Evolutionary conservation across 2,113 vertebrate species (phyloP).

Genomic region (Hoplias malabaricus): DNA sequence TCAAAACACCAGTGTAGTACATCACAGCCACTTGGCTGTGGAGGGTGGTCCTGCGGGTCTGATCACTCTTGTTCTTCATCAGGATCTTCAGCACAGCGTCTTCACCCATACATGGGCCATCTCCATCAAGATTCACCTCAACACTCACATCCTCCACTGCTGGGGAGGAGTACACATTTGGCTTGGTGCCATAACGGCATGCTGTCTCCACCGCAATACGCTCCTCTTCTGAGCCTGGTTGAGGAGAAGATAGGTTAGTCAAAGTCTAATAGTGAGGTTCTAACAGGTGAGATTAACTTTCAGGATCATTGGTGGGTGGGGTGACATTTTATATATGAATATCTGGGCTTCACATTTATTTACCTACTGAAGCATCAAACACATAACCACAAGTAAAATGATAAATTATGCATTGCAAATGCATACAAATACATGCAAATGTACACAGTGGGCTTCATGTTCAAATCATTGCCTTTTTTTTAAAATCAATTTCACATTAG

Average conservation of each 20-base stretch:
- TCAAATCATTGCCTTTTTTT: too few species aligned
- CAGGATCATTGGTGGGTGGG: not conserved
- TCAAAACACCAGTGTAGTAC: conserved; percentile 83
- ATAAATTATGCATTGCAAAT: too few species aligned
- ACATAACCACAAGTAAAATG: too few species aligned
- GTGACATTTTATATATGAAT: too few species aligned
- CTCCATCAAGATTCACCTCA: conserved; percentile 71
- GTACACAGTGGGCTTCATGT: too few species aligned
- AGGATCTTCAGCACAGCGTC: conserved; percentile 70
- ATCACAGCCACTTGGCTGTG: conserved; percentile 76
- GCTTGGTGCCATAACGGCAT: conserved; percentile 78
- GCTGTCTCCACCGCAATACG: conserved; percentile 84
- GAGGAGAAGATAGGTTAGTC: not conserved
- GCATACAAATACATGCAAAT: too few species aligned
- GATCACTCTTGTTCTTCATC: conserved; percentile 71
- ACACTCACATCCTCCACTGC: conserved; percentile 71
- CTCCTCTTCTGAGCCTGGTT: conserved; percentile 72
- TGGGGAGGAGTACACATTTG: conserved; percentile 62
- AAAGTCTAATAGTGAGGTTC: not conserved
- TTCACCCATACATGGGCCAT: conserved; percentile 74
- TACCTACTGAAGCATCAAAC: too few species aligned
- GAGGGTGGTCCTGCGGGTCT: conserved; percentile 67
- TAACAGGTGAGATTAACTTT: too few species aligned
- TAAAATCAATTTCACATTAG: too few species aligned
- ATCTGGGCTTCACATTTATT: too few species aligned